Evolutionary conservation across 2,113 vertebrate species (phyloP).

Genomic region (Lathamus discolor): DNA sequence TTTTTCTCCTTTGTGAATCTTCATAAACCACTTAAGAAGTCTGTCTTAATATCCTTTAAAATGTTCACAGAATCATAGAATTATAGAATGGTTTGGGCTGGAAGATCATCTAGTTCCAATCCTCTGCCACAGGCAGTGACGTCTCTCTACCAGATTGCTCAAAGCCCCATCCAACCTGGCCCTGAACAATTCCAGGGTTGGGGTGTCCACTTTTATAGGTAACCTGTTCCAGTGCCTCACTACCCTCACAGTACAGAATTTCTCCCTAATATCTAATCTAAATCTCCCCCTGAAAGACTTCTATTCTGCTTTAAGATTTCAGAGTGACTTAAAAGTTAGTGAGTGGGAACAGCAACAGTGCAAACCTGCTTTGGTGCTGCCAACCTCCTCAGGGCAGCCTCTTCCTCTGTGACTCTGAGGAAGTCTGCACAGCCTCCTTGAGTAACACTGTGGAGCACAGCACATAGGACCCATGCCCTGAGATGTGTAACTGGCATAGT

Average conservation of each 20-base stretch:
- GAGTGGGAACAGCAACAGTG: background rate
- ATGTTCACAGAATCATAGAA: background rate
- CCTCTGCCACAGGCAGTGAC: background rate
- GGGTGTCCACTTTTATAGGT: background rate
- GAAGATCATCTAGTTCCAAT: background rate
- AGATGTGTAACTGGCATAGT: background rate
- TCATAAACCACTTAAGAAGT: background rate
- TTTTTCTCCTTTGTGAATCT: background rate
- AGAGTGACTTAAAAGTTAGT: background rate
- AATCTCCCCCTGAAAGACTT: background rate
- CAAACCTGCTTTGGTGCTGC: background rate
- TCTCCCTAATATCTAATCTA: background rate
- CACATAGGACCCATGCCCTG: background rate
- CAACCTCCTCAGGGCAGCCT: background rate
- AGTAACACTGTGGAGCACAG: background rate
- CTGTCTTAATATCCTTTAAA: background rate
- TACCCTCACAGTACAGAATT: background rate
- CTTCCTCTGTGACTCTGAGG: background rate
- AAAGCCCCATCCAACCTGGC: background rate
- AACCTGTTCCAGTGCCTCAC: background rate
- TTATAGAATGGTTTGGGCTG: background rate
- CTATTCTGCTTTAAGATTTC: background rate
- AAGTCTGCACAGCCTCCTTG: background rate
- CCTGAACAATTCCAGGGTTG: background rate
- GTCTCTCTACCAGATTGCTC: background rate